Evolutionary conservation across 2,797 vertebrate species (phyloP), one percentile per base, ranked within the genome.

Genomic region (Spondyliosoma cantharus): DNA sequence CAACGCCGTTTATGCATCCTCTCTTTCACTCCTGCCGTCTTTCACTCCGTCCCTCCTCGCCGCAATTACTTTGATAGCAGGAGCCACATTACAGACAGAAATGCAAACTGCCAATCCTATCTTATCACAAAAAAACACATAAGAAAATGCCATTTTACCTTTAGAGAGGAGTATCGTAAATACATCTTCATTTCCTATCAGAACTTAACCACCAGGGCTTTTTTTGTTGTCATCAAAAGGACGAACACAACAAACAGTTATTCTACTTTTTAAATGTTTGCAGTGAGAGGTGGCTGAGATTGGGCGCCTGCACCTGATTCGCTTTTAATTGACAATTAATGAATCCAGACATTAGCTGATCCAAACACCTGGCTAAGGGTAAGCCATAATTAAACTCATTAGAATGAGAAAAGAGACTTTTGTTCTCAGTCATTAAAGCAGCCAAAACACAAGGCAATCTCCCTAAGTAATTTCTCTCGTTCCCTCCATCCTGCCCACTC

Each of bases 301-400:
- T 24, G 61, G 46, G 71, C 86, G 45, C 59, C 32, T 61, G 82
- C 25, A 49, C 78, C 76, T 72, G 71, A 87, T 82, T 85, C 52
- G 5, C 3, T 76, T 91, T 90, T 91, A 92, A 91, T 91, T 85
- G 89, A 89, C 85, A 90, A 87, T 89, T 91, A 91, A 91, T 91
- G 84, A 86, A 90, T 87, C 49, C 68, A 86, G 81, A 86, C 88
- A 91, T 90, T 84, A 90, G 87, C 90, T 64, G 78, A 82, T 86
- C 74, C 80, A 66, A 80, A 85, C 89, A 90, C 88, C 88, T 90
- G 89, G 84, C 81, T 83, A 43, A 87, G 85, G 86, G 71, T 74
- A 43, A 76, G 76, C 66, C 83, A 71, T 91, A 86, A 90, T 92
- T 91, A 91, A 91, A 90, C 81, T 90, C 87, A 90, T 92, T 86